Evolutionary conservation across 37 sponge, comb jelly and placozoan genomes (phyloP).

Genomic region (Ianthella basta): DNA sequence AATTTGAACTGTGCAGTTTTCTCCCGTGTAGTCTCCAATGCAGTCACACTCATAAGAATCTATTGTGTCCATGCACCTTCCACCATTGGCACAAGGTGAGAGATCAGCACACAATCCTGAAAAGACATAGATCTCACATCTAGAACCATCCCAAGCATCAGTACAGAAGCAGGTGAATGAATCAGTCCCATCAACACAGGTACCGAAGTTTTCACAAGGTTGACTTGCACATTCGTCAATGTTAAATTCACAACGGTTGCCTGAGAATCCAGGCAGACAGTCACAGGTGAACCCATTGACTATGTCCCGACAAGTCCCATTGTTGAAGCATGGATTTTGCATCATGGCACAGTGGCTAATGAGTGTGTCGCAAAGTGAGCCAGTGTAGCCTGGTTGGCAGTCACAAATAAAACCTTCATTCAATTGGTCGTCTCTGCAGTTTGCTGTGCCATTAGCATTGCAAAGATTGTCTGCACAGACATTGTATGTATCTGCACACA

Average conservation of each 20-base stretch:
- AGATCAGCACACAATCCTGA: slow-evolving; percentile 24
- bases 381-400: slow-evolving; percentile 57
- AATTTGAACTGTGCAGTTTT: slow-evolving; percentile 28
- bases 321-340: not conserved
- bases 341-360: slow-evolving; percentile 20
- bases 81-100: slow-evolving; percentile 45
- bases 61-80: slow-evolving; percentile 34
- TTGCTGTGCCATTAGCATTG: too few relatives aligned
- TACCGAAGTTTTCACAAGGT: slow-evolving; percentile 18
- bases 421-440: not conserved
- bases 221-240: not conserved
- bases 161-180: slow-evolving; percentile 15
- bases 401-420: slow-evolving; percentile 7
- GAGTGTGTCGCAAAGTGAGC: slow-evolving; percentile 38
- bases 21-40: slow-evolving; percentile 37
- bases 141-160: not conserved
- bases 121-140: not conserved
- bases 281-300: not conserved
- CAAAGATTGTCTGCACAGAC: not conserved
- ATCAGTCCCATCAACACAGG: slow-evolving; percentile 13
- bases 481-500: not conserved
- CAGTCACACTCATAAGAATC: slow-evolving; percentile 38
- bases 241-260: not conserved
- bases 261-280: not conserved
- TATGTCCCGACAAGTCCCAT: not conserved